phyloP scores from a whole-genome alignment of 2,113 vertebrate genomes.

The Rhynchomys soricoides region DNA sequence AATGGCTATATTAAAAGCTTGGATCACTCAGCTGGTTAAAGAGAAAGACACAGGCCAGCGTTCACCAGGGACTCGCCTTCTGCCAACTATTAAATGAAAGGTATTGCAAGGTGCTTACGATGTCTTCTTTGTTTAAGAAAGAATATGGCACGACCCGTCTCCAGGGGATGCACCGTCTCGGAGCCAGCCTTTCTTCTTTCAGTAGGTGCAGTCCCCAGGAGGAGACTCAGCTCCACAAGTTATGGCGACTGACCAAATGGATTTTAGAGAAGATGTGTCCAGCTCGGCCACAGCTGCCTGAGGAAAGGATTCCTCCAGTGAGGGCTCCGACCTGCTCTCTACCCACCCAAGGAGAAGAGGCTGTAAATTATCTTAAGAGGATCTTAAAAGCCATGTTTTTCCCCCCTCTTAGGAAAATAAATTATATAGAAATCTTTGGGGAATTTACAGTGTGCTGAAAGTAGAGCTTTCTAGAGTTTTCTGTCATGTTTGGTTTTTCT shows the following conservation, averaged over 20 bases:
- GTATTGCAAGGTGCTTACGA: conserved; percentile 86
- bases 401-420: conserved; percentile 71
- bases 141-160: conserved; percentile 63
- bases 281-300: conserved; percentile 32
- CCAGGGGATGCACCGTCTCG: conserved; percentile 20
- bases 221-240: conserved; percentile 55
- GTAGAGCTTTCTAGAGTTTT: conserved; percentile 43
- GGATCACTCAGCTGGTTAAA: conserved; percentile 99
- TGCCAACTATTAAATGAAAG: conserved; percentile 90
- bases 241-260: conserved; percentile 64
- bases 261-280: conserved; percentile 47
- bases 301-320: conserved; percentile 33
- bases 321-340: conserved; percentile 17
- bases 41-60: conserved; percentile 88
- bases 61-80: conserved; percentile 86
- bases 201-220: conserved; percentile 20
- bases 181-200: conserved; percentile 8
- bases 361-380: conserved; percentile 78
- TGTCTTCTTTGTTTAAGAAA: conserved; percentile 80
- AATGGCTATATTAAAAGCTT: conserved; percentile 99
- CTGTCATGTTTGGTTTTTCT: not conserved
- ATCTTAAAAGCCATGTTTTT: conserved; percentile 77
- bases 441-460: conserved; percentile 63
- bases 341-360: conserved; percentile 36
- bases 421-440: conserved; percentile 66